Evolutionary conservation across 2,113 vertebrate genomes (phyloP).

Genomic region (Urocolius indicus): DNA sequence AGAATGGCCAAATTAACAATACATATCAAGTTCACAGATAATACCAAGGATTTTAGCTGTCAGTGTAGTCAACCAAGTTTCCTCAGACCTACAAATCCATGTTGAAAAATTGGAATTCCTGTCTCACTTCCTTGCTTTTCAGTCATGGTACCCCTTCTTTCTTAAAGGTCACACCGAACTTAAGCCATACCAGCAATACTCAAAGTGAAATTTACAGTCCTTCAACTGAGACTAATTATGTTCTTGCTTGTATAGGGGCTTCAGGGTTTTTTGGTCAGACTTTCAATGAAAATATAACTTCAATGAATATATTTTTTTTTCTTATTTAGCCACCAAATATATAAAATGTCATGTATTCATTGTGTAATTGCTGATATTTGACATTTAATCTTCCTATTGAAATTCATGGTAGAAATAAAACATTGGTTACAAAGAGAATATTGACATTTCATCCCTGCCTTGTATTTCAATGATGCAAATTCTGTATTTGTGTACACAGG

Average conservation of each 20-base stretch:
- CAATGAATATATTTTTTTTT: background rate
- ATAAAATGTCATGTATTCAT: constrained; percentile 32
- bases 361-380: constrained; percentile 43
- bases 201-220: background rate
- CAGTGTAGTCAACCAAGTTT: background rate
- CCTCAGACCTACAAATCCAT: background rate
- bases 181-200: background rate
- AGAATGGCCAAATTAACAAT: background rate
- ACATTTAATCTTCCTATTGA: constrained; percentile 47
- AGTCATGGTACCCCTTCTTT: background rate
- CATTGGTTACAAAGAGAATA: background rate
- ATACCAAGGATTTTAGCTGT: background rate
- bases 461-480: constrained; percentile 32
- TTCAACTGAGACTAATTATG: background rate
- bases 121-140: background rate
- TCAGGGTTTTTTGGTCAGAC: background rate
- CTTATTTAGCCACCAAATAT: constrained; percentile 18
- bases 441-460: constrained; percentile 26
- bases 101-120: background rate
- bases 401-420: constrained; percentile 35
- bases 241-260: background rate
- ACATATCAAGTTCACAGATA: background rate
- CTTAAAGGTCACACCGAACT: constrained; percentile 3
- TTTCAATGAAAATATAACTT: constrained; percentile 9
- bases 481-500: background rate